phyloP scores from a whole-genome alignment of 2,113 vertebrate species.

The Eubucco bourcierii region DNA sequence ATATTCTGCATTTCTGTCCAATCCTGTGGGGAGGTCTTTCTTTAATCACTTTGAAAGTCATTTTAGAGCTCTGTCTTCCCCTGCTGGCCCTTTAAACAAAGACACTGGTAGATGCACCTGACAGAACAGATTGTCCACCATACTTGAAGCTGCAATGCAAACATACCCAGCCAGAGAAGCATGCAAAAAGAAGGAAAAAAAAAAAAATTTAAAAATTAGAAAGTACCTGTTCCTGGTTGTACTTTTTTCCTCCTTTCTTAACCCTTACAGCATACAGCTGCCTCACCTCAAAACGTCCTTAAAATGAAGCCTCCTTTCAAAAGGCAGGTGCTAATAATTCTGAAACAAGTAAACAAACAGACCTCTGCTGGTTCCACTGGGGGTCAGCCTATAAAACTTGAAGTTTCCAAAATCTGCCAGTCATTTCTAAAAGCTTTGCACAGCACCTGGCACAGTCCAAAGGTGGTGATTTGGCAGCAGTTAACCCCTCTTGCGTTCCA shows the following conservation, averaged over 20 bases:
- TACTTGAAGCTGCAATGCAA: conserved; percentile 17
- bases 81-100: too few relatives aligned
- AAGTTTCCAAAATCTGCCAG: neutral
- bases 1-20: too few relatives aligned
- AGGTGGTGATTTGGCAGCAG: too few relatives aligned
- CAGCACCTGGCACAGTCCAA: neutral
- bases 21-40: too few relatives aligned
- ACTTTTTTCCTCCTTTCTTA: neutral
- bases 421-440: neutral
- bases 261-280: neutral
- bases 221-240: neutral
- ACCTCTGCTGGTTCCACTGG: neutral
- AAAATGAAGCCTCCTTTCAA: neutral
- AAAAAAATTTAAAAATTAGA: neutral
- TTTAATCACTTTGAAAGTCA: too few relatives aligned
- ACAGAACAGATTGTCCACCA: neutral
- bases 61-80: too few relatives aligned
- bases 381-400: neutral
- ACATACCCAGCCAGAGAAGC: neutral
- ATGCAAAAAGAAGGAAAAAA: neutral
- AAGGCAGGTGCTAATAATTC: neutral
- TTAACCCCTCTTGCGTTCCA: too few relatives aligned
- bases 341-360: neutral
- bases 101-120: neutral
- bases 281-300: neutral